Evolutionary conservation across 2,888 invertebrate genomes (phyloP), one percentile per base, ranked within the genome.

Genomic region (Spodoptera picta): DNA sequence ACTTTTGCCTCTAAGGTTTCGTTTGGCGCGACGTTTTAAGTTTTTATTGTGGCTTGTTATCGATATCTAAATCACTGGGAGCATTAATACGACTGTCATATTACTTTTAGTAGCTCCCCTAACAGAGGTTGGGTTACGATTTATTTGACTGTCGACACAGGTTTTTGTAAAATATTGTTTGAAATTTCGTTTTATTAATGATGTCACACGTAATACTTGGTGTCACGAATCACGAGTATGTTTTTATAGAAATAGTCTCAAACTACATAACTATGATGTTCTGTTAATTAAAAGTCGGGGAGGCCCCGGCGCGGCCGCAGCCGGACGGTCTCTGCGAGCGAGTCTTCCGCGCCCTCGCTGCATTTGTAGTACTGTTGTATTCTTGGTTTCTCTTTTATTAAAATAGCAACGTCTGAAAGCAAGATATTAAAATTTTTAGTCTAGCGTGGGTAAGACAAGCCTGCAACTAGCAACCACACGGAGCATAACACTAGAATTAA

Each of bases 61-160:
- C 91, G 89, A 87, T 88, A 92, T 92, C 88, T 85, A 81, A 87
- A 92, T 91, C 91, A 87, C 83, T 76, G 83, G 74, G 72, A 71
- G 83, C 89, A 91, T 91, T 91, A 90, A 91, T 92, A 87, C 81
- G 77, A 86, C 86, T 90, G 90, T 89, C 91, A 90, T 90, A 88
- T 91, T 90, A 88, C 82, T 82, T 87, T 82, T 83, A 69, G 83
- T 80, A 75, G 84, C 84, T 81, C 77, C 83, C 75, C 80, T 80
- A 82, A 75, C 80, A 77, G 66, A 62, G 77, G 74, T 79, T 70
- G 79, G 72, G 78, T 81, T 80, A 75, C 77, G 71, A 73, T 80
- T 80, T 80, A 82, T 82, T 78, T 73, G 60, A 69, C 46, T 71
- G 67, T 75, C 66, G 54, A 62, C 65, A 63, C 68, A 69, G 70